A percentile compares a stretch with the other conserved stretches of the same genome.
Evolutionary conservation across 2,888 invertebrate species (phyloP).

Genomic region (Ectemnius lituratus): DNA sequence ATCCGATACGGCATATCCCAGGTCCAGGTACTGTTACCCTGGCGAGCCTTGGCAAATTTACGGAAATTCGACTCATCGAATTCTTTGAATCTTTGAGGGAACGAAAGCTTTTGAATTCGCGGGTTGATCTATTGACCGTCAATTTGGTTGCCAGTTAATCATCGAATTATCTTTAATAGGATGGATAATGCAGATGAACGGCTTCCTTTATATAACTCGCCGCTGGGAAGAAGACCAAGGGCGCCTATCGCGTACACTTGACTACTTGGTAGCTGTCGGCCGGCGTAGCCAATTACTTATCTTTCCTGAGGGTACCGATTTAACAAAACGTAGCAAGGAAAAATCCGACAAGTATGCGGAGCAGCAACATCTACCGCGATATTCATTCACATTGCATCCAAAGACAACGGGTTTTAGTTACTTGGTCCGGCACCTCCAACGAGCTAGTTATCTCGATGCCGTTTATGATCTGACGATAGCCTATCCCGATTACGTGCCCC

Average conservation of each 20-base stretch:
- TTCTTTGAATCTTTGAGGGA: no score
- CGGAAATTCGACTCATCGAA: no score
- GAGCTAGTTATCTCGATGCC: conserved; percentile 83
- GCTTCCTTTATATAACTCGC: conserved; percentile 90
- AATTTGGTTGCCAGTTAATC: not conserved
- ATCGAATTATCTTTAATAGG: conserved; percentile 78
- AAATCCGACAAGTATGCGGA: conserved; percentile 87
- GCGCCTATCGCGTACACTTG: conserved; percentile 83
- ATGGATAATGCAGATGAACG: conserved; percentile 93
- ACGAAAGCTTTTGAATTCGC: no score
- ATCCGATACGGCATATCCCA: conserved; percentile 88
- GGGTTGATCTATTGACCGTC: no score
- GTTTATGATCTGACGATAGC: conserved; percentile 93
- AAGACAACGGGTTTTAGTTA: conserved; percentile 89
- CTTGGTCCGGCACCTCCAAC: conserved; percentile 80
- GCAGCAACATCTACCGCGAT: conserved; percentile 83
- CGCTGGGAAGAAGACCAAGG: conserved; percentile 88
- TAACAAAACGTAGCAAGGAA: conserved; percentile 84
- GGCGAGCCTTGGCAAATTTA: conserved; percentile 21
- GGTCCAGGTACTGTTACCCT: conserved; percentile 84
- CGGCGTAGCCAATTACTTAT: conserved; percentile 86
- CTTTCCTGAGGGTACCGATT: conserved; percentile 94
- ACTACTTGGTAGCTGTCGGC: conserved; percentile 85
- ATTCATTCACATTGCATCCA: conserved; percentile 90
- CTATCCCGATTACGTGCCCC: conserved; percentile 87